Evolutionary conservation across 2,888 invertebrate species (phyloP).

Genomic region (Octonoba sinensis): DNA sequence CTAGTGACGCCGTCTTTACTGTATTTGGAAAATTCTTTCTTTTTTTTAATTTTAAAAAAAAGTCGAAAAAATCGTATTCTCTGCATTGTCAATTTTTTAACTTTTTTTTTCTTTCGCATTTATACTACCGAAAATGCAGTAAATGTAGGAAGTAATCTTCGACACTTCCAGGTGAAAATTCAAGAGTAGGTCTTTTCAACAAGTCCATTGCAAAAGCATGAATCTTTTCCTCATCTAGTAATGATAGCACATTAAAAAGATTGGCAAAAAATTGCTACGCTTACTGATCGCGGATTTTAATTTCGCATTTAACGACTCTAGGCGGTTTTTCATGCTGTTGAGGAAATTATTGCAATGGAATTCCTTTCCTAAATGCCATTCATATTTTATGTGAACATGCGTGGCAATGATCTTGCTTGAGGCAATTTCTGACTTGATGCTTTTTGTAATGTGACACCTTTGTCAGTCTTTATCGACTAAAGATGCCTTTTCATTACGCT

Average conservation of each 20-base stretch:
- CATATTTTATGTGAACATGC: not conserved
- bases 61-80: no score
- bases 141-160: no score
- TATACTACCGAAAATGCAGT: no score
- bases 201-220: not conserved
- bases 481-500: not conserved
- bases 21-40: no score
- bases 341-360: not conserved
- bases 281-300: not conserved
- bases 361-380: not conserved
- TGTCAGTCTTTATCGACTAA: not conserved
- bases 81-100: no score
- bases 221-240: not conserved
- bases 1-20: no score
- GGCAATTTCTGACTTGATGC: not conserved
- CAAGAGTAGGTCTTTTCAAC: not conserved
- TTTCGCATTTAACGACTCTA: not conserved
- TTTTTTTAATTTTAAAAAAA: no score
- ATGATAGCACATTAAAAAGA: not conserved
- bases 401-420: not conserved
- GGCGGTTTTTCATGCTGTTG: not conserved
- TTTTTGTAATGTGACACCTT: not conserved
- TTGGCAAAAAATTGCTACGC: not conserved
- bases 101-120: no score
- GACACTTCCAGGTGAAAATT: no score